Evolutionary conservation across 1,140 invertebrate genomes (phyloP), one percentile per base, ranked within the genome.

Genomic region (Geopemphigus sp.): DNA sequence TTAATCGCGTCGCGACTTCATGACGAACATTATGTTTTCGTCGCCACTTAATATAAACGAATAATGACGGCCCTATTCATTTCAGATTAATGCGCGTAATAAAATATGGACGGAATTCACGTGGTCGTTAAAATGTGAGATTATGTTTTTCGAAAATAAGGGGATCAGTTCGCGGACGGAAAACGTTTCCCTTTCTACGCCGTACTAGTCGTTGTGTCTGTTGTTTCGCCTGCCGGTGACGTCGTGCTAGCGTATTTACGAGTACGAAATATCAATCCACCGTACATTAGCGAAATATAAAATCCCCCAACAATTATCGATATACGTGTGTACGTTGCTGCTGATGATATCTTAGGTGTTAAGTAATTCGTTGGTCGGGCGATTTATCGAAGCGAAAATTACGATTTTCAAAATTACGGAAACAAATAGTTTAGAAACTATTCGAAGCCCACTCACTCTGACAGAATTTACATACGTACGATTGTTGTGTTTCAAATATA

Each of bases 81-180:
- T 50, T 70, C 24, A 53, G 50, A 70, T 70, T 29, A 70, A 53
- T 70, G 66, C 17, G 24, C 19, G 47, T 53, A 70, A 70, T 70
- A 70, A 70, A 70, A 70, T 70, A 70, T 29, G 68, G 47, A 54
- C 17, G 50, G 26, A 72, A 72, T 54, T 72, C 68, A 14, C 68
- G 26, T 54, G 68, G 50, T 17, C 68, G 19, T 72, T 54, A 54
- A 54, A 11, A 72, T 54, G 29, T 29, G 50, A 54, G 47, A n/a
- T 72, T 54, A 72, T 72, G 68, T 72, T 54, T 70, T 53, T 72
- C 29, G 68, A 29, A 72, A 29, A 12, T 8, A n/a, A 29, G 29
- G 26, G 47, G 68, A 8, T 29, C 47, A 19, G 68, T 54, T 72
- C 24, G 24, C 68, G 24, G 50, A 19, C 50, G 17, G 54, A 8